Conservation (phyloP, 2,888 invertebrate genomes). For the Cheilosia soror region DNA sequence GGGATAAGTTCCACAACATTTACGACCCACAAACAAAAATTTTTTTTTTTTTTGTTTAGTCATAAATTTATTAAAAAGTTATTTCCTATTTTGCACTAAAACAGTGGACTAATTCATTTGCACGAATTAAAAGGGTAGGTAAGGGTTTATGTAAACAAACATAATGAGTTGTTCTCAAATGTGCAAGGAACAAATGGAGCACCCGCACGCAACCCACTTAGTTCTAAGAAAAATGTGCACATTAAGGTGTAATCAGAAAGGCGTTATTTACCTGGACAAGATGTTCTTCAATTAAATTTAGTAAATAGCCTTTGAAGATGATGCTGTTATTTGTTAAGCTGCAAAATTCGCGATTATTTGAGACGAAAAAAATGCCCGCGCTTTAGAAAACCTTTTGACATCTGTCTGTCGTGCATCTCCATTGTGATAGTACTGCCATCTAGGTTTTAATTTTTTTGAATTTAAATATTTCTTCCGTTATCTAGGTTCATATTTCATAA, state of each 20-base stretch:
- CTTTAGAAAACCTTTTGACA: slow-evolving; percentile 33
- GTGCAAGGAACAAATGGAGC: too few species aligned
- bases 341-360: background rate
- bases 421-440: slow-evolving; percentile 7
- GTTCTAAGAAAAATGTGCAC: too few species aligned
- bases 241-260: too few species aligned
- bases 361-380: slow-evolving; percentile 33
- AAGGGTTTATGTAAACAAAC: too few species aligned
- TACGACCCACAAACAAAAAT: slow-evolving; percentile 2
- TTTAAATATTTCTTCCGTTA: background rate
- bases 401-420: background rate
- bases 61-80: background rate
- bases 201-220: too few species aligned
- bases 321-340: background rate
- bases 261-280: background rate
- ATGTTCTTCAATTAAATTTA: background rate
- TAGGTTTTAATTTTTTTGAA: background rate
- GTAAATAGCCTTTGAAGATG: background rate
- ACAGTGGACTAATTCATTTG: too few species aligned
- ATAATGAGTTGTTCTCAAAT: too few species aligned
- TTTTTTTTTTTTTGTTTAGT: background rate
- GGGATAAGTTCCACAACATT: background rate
- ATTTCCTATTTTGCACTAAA: background rate
- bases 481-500: background rate
- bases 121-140: too few species aligned